Evolutionary conservation across 2,797 vertebrate genomes (phyloP).

Genomic region (Poeciliopsis paucimaculata): DNA sequence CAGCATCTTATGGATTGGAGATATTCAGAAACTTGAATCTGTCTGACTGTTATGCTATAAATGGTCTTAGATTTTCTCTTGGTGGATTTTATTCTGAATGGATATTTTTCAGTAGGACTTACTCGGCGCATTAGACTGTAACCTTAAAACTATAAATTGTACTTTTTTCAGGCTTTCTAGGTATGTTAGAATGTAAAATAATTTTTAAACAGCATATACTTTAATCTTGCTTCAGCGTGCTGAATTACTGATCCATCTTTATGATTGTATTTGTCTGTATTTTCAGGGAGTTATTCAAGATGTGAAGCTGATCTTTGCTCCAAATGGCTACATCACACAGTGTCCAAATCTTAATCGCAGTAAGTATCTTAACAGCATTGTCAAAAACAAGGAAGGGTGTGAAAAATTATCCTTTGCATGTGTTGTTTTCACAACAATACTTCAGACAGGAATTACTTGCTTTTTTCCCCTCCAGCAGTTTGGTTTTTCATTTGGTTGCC

Average conservation of each 20-base stretch:
- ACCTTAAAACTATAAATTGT: background rate
- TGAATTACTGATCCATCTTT: background rate
- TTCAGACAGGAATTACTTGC: conserved; percentile 21
- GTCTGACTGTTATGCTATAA: background rate
- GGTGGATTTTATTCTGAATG: background rate
- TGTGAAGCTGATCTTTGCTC: conserved; percentile 91
- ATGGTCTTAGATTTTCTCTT: background rate
- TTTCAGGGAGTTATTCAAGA: conserved; percentile 92
- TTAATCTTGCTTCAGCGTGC: background rate
- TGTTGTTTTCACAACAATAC: background rate
- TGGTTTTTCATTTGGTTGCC: conserved; percentile 30
- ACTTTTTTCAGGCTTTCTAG: background rate
- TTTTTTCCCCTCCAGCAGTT: background rate
- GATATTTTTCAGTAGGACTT: background rate
- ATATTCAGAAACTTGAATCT: background rate
- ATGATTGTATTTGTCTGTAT: conserved; percentile 29
- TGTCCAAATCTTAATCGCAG: conserved; percentile 98
- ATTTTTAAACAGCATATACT: background rate
- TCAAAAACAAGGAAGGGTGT: background rate
- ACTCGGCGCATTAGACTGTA: background rate
- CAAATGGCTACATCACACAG: conserved; percentile 92
- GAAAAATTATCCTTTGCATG: background rate
- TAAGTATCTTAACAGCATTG: conserved; percentile 80
- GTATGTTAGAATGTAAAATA: background rate
- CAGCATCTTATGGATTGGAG: background rate